phyloP scores from a whole-genome alignment of 2,888 invertebrate species.

The Charanyca ferruginea region DNA sequence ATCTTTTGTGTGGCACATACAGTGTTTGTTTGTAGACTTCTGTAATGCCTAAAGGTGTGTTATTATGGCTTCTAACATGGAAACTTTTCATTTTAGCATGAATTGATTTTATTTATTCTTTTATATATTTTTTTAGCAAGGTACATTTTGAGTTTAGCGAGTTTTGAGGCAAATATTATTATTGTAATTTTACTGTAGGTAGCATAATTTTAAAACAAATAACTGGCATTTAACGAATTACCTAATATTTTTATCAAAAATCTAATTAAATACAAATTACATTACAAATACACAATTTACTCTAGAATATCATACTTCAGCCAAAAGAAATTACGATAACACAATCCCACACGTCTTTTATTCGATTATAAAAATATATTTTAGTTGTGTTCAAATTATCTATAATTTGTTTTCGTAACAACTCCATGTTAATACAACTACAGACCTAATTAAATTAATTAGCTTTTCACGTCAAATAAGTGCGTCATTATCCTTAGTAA shows the following conservation, averaged over 20 bases:
- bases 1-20: slow-evolving; percentile 48
- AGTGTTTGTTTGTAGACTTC: slow-evolving; percentile 49
- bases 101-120: not conserved
- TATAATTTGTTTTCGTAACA: slow-evolving; percentile 11
- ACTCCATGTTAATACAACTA: slow-evolving; percentile 16
- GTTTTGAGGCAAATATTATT: not conserved
- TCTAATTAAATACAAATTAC: not conserved
- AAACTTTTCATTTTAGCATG: not conserved
- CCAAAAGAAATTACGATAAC: not conserved
- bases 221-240: not conserved
- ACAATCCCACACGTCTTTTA: slow-evolving; percentile 1
- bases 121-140: not conserved
- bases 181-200: not conserved
- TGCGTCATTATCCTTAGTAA: slow-evolving; percentile 45
- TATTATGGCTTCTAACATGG: slow-evolving; percentile 10
- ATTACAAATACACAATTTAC: not conserved
- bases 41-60: slow-evolving; percentile 45
- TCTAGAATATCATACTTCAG: not conserved
- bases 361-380: not conserved
- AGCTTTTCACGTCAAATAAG: slow-evolving; percentile 59
- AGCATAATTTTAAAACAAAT: not conserved
- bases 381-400: not conserved
- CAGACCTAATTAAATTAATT: slow-evolving; percentile 47
- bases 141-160: not conserved
- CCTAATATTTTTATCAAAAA: too few species aligned